A percentile compares a stretch with the other conserved stretches of the same genome.
Evolutionary conservation across 1,140 invertebrate genomes (phyloP).

Genomic region (Aphelenchoides fujianensis): DNA sequence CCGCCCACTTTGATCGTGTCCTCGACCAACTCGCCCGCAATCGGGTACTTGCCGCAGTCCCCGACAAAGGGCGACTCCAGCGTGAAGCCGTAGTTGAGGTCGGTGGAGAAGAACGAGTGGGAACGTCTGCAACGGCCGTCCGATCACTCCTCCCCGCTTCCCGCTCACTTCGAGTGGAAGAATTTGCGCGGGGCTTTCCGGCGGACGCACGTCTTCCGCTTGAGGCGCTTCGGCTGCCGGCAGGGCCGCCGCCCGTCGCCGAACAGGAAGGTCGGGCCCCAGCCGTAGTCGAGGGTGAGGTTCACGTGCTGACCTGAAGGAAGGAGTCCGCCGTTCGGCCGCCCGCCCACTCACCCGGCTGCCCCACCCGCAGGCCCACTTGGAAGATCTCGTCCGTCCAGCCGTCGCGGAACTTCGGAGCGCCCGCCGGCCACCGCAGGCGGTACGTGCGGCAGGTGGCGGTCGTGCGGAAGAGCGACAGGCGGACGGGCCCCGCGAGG

Average conservation of each 20-base stretch:
- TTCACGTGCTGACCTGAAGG: not conserved
- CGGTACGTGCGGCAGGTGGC: not conserved
- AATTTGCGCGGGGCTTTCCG: not conserved
- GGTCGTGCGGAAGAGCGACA: not conserved
- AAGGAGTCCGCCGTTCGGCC: not conserved
- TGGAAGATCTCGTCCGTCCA: conserved; percentile 8
- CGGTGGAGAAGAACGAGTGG: not conserved
- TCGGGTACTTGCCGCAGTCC: conserved; percentile 10
- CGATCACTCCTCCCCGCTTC: not conserved
- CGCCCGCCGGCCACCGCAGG: not conserved
- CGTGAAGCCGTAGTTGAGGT: conserved; percentile 13
- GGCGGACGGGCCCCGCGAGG: not conserved
- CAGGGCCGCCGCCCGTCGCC: not conserved
- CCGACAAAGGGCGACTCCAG: conserved; percentile 5
- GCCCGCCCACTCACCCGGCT: not conserved
- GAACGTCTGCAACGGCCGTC: not conserved
- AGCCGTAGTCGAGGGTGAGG: conserved; percentile 5
- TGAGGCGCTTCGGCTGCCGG: not conserved
- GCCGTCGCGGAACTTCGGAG: not conserved
- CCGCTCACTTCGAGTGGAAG: not conserved
- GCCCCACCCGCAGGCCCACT: not conserved
- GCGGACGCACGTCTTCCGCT: not conserved
- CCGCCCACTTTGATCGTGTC: not conserved
- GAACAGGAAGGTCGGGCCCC: conserved; percentile 8
- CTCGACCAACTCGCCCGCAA: conserved; percentile 5